Base-by-base conservation (phyloP, 1,140 invertebrate species). In the Lethocerus indicus region DNA sequence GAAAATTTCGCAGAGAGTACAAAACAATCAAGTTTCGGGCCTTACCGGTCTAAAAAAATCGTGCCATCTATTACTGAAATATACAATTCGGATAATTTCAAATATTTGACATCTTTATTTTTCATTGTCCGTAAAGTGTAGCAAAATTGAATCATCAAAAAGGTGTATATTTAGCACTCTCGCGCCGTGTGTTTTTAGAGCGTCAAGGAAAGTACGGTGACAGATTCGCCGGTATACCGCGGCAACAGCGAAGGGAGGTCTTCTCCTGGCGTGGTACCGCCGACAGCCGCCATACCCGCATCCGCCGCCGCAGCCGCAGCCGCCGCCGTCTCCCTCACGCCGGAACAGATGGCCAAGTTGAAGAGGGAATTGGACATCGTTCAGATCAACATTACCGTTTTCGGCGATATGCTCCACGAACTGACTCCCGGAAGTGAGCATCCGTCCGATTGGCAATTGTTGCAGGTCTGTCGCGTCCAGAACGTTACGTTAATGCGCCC, bases 371-470 rank as follows among this genome's bases (percentile, higher is more conserved):
- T 98, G 47, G 86, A 91, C 56, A 76, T 97, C 35, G 91, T 98
- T 1, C 85, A 91, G 59, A 81, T 83, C 25, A 98, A 97, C 63
- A 88, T 96, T 76, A 71, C 78, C 26, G 90, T 98, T 3, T 78
- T 98, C 62, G 80, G 80, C 28, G 94, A 98, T 67, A 94, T 98
- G 87, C 67, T 98, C 16, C 83, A 77, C 53, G 88, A 95, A 65
- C 66, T 97, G 44, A 78, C 68, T 54, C 84, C 77, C 49, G 76
- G 75, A 41, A 71, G 79, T 60, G 81, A 86, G 57, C 72, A 75
- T 54, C 64, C 66, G n/a, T 69, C 68, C 49, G 75, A 77, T 59
- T 60, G 75, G 26, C 69, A 75, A 52, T 58, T 77, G 28, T 64
- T 76, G 20, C 69, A 73, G 51, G 73, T 74, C 53, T 16, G 4